These are phyloP conservation scores for Chloroceryle aenea DNA, from an alignment of 2,113 vertebrate species.

Conservation along the genomic window DNA sequence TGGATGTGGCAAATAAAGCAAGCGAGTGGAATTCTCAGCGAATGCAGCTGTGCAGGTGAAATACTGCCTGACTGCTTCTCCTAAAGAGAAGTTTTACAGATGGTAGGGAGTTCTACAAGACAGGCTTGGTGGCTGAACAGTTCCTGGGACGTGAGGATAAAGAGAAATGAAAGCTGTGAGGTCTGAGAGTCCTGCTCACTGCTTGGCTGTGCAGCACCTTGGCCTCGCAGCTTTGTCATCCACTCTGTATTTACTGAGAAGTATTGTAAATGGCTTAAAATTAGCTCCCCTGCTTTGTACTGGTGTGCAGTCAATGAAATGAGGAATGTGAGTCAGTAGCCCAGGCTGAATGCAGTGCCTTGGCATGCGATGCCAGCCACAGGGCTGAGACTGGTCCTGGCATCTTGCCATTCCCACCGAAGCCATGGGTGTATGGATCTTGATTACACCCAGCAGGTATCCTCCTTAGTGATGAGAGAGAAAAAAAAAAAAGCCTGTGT, in stretches of 20 bases:
- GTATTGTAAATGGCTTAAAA: neutral
- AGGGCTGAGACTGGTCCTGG: neutral
- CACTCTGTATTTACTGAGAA: neutral
- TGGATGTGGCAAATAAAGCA: neutral
- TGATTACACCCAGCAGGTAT: conserved; percentile 76
- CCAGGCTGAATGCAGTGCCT: neutral
- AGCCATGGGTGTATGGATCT: conserved; percentile 50
- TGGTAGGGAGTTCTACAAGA: neutral
- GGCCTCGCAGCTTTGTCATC: neutral
- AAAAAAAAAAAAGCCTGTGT: conserved; percentile 61
- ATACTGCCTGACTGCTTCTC: neutral
- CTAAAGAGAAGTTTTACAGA: neutral
- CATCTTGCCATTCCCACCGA: neutral
- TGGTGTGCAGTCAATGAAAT: neutral
- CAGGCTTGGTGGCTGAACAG: neutral
- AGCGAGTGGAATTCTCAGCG: neutral
- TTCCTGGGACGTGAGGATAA: neutral
- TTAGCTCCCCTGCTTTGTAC: neutral
- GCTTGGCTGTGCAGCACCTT: neutral
- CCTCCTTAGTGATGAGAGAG: conserved; percentile 69
- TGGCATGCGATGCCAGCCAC: neutral
- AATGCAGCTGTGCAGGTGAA: neutral
- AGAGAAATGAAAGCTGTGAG: neutral
- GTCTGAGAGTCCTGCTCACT: neutral
- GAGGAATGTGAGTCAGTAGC: neutral